phyloP scores from a whole-genome alignment of 2,888 invertebrate species.

The Plemyria rubiginata region DNA sequence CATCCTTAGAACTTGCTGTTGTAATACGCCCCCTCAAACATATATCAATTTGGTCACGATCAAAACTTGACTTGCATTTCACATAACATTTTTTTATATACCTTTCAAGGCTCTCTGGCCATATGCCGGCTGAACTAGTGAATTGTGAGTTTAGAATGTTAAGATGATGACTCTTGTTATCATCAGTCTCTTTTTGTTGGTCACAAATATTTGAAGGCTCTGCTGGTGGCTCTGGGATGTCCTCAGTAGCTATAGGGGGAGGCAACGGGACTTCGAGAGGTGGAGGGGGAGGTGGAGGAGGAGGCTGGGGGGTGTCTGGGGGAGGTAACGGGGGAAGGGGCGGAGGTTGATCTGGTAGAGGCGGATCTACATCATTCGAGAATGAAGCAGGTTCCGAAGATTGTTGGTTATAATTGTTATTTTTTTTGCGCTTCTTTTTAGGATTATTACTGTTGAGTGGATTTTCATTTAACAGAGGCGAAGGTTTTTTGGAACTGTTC shows the following conservation, averaged over 20 bases:
- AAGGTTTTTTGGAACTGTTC: slow-evolving; percentile 69
- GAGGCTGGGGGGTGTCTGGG: slow-evolving; percentile 66
- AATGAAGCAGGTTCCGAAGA: slow-evolving; percentile 66
- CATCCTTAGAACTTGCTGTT: slow-evolving; percentile 94
- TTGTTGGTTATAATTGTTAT: slow-evolving; percentile 85
- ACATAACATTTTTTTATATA: slow-evolving; percentile 97
- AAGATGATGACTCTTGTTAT: slow-evolving; percentile 58
- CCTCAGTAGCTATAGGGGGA: slow-evolving; percentile 75
- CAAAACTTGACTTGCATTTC: slow-evolving; percentile 93
- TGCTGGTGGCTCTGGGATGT: slow-evolving; percentile 70
- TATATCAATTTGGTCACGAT: slow-evolving; percentile 97
- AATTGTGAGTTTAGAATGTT: slow-evolving; percentile 67
- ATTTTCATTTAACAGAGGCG: slow-evolving; percentile 73
- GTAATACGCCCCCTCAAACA: slow-evolving; percentile 97
- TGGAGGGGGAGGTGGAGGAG: slow-evolving; percentile 58
- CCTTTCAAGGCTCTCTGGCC: slow-evolving; percentile 92
- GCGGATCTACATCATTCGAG: slow-evolving; percentile 64
- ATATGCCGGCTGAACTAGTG: slow-evolving; percentile 83
- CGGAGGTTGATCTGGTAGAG: slow-evolving; percentile 84
- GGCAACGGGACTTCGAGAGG: slow-evolving; percentile 71
- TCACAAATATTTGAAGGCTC: slow-evolving; percentile 48
- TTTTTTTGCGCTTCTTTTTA: slow-evolving; percentile 91
- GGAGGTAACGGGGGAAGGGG: slow-evolving; percentile 81
- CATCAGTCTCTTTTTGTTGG: slow-evolving; percentile 50
- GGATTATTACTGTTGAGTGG: slow-evolving; percentile 81